Evolutionary conservation across 2,797 vertebrate species (phyloP).

Genomic region (Sebastes cheni): DNA sequence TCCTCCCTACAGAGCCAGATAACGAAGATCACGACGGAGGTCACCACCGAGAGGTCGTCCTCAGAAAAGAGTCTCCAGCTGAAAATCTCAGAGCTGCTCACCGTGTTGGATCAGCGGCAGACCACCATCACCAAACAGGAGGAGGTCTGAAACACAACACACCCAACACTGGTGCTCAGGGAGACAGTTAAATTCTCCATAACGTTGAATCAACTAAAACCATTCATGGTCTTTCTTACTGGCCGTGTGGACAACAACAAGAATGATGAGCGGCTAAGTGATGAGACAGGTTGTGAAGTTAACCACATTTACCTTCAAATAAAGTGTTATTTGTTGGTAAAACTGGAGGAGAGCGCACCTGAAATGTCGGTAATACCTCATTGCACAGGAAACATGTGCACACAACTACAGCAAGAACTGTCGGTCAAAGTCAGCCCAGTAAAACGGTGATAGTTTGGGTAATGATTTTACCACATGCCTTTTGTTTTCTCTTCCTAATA

Average conservation of each 20-base stretch:
- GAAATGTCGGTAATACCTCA: not conserved
- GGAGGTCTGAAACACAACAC: slow-evolving; percentile 80
- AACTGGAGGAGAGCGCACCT: not conserved
- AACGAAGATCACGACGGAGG: slow-evolving; percentile 84
- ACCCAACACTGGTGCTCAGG: not conserved
- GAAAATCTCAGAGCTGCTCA: slow-evolving; percentile 86
- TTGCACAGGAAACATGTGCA: not conserved
- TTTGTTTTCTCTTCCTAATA: not conserved
- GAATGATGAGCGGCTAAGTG: too few species aligned
- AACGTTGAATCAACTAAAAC: too few species aligned
- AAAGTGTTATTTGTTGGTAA: not conserved
- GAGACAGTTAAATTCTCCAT: too few species aligned
- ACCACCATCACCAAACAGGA: slow-evolving; percentile 88
- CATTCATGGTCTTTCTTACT: too few species aligned
- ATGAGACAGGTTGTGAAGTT: not conserved
- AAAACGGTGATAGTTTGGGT: not conserved
- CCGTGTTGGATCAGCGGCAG: slow-evolving; percentile 87
- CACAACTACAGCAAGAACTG: not conserved
- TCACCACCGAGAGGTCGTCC: slow-evolving; percentile 77
- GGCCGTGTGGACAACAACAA: too few species aligned
- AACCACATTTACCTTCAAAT: not conserved
- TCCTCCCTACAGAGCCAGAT: slow-evolving; percentile 79
- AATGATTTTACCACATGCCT: not conserved
- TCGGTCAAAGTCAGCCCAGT: not conserved
- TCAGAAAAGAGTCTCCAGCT: slow-evolving; percentile 86